Percentiles rank a stretch among this genome's conserved stretches.
These are phyloP conservation scores for Pristionchus japonicus DNA, from an alignment of 2,888 invertebrate species.

Conservation along the genomic window DNA sequence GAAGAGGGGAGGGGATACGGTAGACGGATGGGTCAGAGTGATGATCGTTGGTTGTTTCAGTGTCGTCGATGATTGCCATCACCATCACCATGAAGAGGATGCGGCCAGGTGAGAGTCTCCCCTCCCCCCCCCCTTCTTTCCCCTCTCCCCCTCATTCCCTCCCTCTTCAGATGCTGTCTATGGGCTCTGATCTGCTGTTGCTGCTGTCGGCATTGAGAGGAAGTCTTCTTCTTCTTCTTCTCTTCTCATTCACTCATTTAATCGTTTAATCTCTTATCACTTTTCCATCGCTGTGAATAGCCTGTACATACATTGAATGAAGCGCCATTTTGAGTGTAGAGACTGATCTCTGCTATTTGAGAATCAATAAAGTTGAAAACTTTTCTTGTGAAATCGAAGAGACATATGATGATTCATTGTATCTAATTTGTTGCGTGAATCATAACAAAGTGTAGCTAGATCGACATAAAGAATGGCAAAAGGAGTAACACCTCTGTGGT, in stretches of 20 bases:
- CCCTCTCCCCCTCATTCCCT: neutral
- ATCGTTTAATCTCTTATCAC: slow-evolving; percentile 9
- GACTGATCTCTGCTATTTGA: neutral
- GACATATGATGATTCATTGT: neutral
- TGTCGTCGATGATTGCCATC: slow-evolving; percentile 28
- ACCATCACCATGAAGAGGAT: slow-evolving; percentile 14
- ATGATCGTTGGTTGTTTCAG: neutral
- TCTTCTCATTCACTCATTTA: neutral
- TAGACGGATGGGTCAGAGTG: neutral
- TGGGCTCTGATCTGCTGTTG: slow-evolving; percentile 37
- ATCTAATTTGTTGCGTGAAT: neutral
- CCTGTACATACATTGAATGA: slow-evolving; percentile 35
- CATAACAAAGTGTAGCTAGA: neutral
- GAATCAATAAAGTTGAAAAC: neutral
- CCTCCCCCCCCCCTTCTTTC: neutral
- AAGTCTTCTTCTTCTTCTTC: neutral
- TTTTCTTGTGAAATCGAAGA: neutral
- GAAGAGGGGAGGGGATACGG: neutral
- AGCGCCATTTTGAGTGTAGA: neutral
- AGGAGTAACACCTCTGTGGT: neutral
- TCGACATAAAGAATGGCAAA: no score
- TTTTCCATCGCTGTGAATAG: neutral
- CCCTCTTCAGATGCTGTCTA: slow-evolving; percentile 22
- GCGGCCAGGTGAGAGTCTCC: neutral
- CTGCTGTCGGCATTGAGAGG: neutral